Base-by-base conservation (phyloP, 1,140 invertebrate genomes). In the Acromyrmex heyeri region DNA sequence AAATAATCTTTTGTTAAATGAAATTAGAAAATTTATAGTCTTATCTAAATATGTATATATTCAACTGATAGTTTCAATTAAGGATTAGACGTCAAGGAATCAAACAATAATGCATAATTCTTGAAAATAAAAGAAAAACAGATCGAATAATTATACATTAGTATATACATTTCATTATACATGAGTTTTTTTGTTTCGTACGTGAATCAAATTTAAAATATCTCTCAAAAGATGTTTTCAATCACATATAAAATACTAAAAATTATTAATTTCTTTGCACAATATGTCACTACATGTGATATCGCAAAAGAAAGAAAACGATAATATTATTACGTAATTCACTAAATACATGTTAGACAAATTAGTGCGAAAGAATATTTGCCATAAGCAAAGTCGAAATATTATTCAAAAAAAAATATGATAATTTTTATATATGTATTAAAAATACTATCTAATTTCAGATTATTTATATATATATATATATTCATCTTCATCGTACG, bases 391-490 rank as follows among this genome's bases (percentile, higher is more conserved):
- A 83, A 61, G 69, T 75, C 38, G 14, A 44, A 83, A 61, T 73
- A 83, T 69, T 14, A 72, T 59, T 27, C 14, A 16, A 50, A 69
- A 50, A 44, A 67, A 6, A 69, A 83, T 34, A 34, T 34, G n/a
- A 65, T 76, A 30, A 18, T 6, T 38, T n/a, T 59, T 27, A 44
- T 44, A 44, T 44, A 50, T 77, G 27, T 61, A 30, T 83, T 75
- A 65, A 79, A 87, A 90, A 85, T 65, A 34, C 48, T 89, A 62
- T 14, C 76, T 67, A 44, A 18, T 87, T 90, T 53, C 14, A 61
- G 55, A 72, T 70, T 61, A 69, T 44, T 44, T 57, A 57, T 57
- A 21, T 38, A 21, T 57, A 21, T 38, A 21, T 18, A 65, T 67
- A 69, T 24, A 65, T 50, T 18, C 44, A 65, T 70, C 24, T 50